Percentiles rank a stretch among this genome's conserved stretches.
These are phyloP conservation scores for Lysandra coridon DNA, from an alignment of 2,888 invertebrate genomes.

Conservation along the genomic window DNA sequence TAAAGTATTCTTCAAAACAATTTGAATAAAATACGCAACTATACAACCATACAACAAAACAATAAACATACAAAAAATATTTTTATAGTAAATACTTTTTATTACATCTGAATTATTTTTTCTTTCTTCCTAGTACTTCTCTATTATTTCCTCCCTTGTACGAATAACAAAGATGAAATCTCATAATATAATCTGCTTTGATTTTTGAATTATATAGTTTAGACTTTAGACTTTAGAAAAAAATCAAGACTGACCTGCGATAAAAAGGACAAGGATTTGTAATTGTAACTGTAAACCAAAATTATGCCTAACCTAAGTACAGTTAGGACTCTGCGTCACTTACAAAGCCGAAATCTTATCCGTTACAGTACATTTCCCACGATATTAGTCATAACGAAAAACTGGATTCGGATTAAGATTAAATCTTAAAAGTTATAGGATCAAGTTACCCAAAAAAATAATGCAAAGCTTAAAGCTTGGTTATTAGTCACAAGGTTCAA, in stretches of 20 bases:
- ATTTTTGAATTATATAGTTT: neutral
- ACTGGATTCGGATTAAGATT: neutral
- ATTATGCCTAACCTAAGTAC: constrained; percentile 16
- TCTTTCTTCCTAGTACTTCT: too few species aligned
- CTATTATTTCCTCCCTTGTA: too few species aligned
- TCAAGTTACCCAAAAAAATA: neutral
- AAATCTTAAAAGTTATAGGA: neutral
- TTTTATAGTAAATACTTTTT: too few species aligned
- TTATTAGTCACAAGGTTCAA: neutral
- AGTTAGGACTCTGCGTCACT: constrained; percentile 10
- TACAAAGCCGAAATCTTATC: constrained; percentile 15
- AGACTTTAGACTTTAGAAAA: neutral
- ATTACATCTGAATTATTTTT: too few species aligned
- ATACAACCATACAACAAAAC: too few species aligned
- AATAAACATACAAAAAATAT: too few species aligned
- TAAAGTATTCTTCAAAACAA: neutral
- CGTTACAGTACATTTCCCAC: constrained; percentile 19
- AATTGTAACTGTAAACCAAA: constrained; percentile 1
- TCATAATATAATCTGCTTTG: neutral
- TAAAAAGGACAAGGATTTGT: neutral
- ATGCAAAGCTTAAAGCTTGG: neutral
- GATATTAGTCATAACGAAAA: neutral
- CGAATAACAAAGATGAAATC: too few species aligned
- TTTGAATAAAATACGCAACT: too few species aligned
- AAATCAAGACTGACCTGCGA: neutral